phyloP scores from a whole-genome alignment of 2,888 invertebrate genomes.

The Cartodere bifasciata region DNA sequence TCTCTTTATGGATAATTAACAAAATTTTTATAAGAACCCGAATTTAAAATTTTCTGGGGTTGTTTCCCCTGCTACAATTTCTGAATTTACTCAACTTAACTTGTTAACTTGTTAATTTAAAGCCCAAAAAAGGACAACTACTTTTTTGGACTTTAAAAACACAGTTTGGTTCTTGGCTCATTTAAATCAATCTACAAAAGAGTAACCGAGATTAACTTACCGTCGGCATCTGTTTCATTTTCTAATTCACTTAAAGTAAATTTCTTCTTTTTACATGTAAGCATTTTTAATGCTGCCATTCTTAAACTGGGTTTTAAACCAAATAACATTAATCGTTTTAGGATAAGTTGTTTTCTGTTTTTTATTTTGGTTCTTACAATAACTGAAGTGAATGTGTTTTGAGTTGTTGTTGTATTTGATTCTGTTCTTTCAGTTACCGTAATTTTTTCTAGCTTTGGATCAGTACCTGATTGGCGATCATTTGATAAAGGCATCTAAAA shows the following conservation, averaged over 20 bases:
- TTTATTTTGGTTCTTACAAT: slow-evolving; percentile 30
- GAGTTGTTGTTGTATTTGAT: slow-evolving; percentile 15
- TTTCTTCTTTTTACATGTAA: slow-evolving; percentile 31
- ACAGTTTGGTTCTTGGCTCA: too few species aligned
- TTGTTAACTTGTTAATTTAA: too few species aligned
- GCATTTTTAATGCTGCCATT: slow-evolving; percentile 33
- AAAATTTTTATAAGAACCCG: too few species aligned
- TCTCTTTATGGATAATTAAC: too few species aligned
- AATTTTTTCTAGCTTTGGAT: slow-evolving; percentile 25
- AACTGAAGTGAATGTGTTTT: slow-evolving; percentile 25
- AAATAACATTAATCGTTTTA: slow-evolving; percentile 31
- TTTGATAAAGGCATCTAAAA: background rate
- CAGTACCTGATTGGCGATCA: slow-evolving; percentile 5
- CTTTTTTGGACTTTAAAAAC: too few species aligned
- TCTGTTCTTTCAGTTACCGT: slow-evolving; percentile 27
- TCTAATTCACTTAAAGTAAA: slow-evolving; percentile 24
- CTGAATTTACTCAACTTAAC: too few species aligned
- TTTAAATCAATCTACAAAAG: too few species aligned
- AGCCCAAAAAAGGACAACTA: too few species aligned
- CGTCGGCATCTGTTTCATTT: slow-evolving; percentile 24
- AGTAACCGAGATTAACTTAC: slow-evolving; percentile 7
- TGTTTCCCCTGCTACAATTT: too few species aligned
- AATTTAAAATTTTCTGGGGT: too few species aligned
- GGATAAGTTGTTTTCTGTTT: slow-evolving; percentile 31
- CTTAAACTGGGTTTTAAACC: slow-evolving; percentile 33